A percentile compares a stretch with the other conserved stretches of the same genome.
phyloP scores from a whole-genome alignment of 1,140 invertebrate species.

The Drosophila sucinea region DNA sequence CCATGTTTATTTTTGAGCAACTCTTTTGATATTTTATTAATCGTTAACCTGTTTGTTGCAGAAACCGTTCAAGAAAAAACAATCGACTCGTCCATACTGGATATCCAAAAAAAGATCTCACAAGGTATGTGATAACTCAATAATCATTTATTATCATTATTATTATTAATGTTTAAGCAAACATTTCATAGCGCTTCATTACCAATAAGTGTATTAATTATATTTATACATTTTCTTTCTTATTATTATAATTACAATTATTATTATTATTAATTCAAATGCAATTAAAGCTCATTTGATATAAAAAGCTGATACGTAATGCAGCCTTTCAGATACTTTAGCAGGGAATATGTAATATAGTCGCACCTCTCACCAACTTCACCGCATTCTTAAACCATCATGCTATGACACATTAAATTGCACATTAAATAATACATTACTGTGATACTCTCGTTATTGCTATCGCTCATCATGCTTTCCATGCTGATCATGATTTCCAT shows the following conservation, averaged over 20 bases:
- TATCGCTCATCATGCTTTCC: conserved; percentile 43
- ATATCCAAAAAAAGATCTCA: conserved; percentile 37
- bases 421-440: conserved; percentile 36
- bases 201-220: conserved; percentile 21
- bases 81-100: conserved; percentile 51
- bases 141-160: conserved; percentile 29
- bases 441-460: not conserved
- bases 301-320: conserved; percentile 16
- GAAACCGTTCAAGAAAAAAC: conserved; percentile 66
- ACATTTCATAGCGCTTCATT: conserved; percentile 55
- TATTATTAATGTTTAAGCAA: conserved; percentile 33
- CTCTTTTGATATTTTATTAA: conserved; percentile 29
- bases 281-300: conserved; percentile 73
- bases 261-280: conserved; percentile 57
- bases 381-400: conserved; percentile 58
- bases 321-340: not conserved
- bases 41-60: conserved; percentile 45
- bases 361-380: conserved; percentile 64
- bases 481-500: conserved; percentile 62
- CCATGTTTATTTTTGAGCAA: conserved; percentile 39
- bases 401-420: conserved; percentile 46
- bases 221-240: not conserved
- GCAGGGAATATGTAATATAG: conserved; percentile 19
- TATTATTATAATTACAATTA: not conserved
- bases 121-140: conserved; percentile 48